These are phyloP conservation scores for Botia kubotai DNA, from an alignment of 2,797 vertebrate genomes.

Conservation along the genomic window DNA sequence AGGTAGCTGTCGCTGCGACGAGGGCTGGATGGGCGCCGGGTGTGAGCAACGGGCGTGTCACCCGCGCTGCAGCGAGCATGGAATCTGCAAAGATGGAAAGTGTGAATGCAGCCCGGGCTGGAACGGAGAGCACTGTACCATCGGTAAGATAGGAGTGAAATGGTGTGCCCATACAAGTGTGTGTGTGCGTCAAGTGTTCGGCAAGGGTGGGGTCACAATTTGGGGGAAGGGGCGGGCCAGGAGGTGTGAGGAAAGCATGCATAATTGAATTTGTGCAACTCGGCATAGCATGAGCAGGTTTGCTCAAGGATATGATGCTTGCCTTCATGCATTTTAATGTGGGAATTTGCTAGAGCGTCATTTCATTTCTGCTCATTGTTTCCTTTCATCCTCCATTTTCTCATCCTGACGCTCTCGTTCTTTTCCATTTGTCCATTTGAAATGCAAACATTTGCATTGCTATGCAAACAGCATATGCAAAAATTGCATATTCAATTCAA, in stretches of 20 bases:
- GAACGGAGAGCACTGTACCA: slow-evolving; percentile 99
- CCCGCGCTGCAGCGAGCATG: slow-evolving; percentile 95
- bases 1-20: slow-evolving; percentile 96
- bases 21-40: slow-evolving; percentile 93
- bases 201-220: slow-evolving; percentile 65
- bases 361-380: slow-evolving; percentile 79
- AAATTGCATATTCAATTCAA: too few relatives aligned
- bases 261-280: slow-evolving; percentile 82
- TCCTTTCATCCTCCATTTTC: slow-evolving; percentile 65
- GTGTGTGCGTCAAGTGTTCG: slow-evolving; percentile 69
- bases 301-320: slow-evolving; percentile 84
- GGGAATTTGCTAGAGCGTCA: slow-evolving; percentile 87
- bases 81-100: slow-evolving; percentile 94
- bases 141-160: slow-evolving; percentile 84
- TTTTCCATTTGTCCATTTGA: slow-evolving; percentile 68
- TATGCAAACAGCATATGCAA: too few relatives aligned
- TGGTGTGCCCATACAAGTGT: slow-evolving; percentile 48
- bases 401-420: slow-evolving; percentile 59
- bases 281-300: slow-evolving; percentile 88
- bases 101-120: slow-evolving; percentile 99
- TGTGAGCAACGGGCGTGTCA: slow-evolving; percentile 97
- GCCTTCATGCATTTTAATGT: slow-evolving; percentile 87
- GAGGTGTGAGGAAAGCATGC: slow-evolving; percentile 76
- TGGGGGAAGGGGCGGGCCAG: slow-evolving; percentile 65
- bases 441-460: slow-evolving; percentile 68